These are phyloP conservation scores for Drosophila melanosoma DNA, from an alignment of 2,888 invertebrate genomes.

Conservation along the genomic window DNA sequence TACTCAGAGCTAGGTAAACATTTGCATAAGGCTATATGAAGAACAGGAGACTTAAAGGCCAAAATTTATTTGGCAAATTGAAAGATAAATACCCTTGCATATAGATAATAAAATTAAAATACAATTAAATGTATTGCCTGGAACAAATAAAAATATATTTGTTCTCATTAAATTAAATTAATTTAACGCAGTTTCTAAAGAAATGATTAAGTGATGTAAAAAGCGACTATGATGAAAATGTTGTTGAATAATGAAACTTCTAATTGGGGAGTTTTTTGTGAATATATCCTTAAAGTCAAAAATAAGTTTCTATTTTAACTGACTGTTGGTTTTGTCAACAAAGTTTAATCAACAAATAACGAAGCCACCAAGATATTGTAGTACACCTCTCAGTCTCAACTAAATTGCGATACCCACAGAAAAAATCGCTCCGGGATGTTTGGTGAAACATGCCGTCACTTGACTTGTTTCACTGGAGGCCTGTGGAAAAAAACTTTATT, in stretches of 20 bases:
- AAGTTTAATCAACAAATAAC: neutral
- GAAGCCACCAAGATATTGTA: neutral
- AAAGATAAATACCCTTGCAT: slow-evolving; percentile 4
- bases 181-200: neutral
- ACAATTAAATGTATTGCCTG: neutral
- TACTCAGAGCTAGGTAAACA: slow-evolving; percentile 41
- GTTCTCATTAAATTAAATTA: too few species aligned
- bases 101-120: neutral
- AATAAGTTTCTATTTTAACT: neutral
- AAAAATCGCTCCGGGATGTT: slow-evolving; percentile 56
- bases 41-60: neutral
- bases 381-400: neutral
- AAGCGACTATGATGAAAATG: neutral
- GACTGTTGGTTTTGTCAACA: neutral
- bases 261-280: neutral
- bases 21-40: slow-evolving; percentile 25
- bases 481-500: slow-evolving; percentile 69
- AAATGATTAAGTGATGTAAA: neutral
- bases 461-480: slow-evolving; percentile 23
- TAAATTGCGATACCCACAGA: neutral
- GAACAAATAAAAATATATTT: neutral
- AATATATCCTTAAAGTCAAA: neutral
- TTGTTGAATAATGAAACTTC: neutral
- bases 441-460: slow-evolving; percentile 58
- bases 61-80: neutral